These are phyloP conservation scores for Hermetia illucens DNA, from an alignment of 1,140 invertebrate species.

Conservation along the genomic window DNA sequence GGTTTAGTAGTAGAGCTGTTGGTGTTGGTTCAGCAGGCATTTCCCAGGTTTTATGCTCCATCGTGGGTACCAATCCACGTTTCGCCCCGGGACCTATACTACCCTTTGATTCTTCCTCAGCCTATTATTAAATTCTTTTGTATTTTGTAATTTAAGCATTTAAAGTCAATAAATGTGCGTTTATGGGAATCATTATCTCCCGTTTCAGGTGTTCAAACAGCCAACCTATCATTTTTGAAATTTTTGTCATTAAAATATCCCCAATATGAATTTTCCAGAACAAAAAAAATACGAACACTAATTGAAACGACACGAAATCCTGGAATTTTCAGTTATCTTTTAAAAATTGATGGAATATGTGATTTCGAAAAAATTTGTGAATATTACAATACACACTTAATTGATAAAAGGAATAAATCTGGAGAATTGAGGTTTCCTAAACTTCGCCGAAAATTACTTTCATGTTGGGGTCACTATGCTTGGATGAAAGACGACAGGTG, in stretches of 20 bases:
- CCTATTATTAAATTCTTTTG: too few species aligned
- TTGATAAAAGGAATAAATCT: slow-evolving; percentile 37
- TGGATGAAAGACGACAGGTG: slow-evolving; percentile 37
- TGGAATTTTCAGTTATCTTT: slow-evolving; percentile 49
- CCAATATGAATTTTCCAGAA: slow-evolving; percentile 44
- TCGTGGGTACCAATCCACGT: too few species aligned
- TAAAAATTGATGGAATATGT: slow-evolving; percentile 41
- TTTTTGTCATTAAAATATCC: slow-evolving; percentile 39
- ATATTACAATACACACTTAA: slow-evolving; percentile 34
- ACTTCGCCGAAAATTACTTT: slow-evolving; percentile 40
- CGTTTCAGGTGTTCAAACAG: too few species aligned
- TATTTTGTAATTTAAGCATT: too few species aligned
- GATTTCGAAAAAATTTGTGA: slow-evolving; percentile 32
- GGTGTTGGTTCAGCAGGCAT: too few species aligned
- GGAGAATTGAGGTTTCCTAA: slow-evolving; percentile 44
- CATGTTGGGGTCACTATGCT: slow-evolving; percentile 51
- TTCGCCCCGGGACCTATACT: too few species aligned
- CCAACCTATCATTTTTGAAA: too few species aligned
- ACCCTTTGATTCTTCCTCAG: too few species aligned
- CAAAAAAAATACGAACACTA: slow-evolving; percentile 45
- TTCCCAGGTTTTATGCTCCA: too few species aligned
- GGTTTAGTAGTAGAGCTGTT: too few species aligned
- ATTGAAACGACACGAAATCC: slow-evolving; percentile 54
- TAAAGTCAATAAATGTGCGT: too few species aligned
- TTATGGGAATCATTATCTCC: too few species aligned